Base-by-base conservation (phyloP, 2,113 vertebrate species). In the Atrichornis clamosus region DNA sequence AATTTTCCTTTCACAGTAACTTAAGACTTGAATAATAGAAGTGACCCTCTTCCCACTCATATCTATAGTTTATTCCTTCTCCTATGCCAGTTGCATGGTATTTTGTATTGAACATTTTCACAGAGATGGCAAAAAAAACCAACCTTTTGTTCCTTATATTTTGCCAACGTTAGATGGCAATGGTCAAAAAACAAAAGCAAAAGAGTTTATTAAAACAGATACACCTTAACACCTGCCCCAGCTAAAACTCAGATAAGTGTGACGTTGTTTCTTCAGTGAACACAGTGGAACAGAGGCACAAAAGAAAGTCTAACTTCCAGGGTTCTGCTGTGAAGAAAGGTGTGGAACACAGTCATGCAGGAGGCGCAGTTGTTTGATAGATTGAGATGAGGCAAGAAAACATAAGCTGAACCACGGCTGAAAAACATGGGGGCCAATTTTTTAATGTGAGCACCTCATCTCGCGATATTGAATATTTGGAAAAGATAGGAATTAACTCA, bases 51-150 rank as follows among this genome's bases (percentile, higher is more conserved):
- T 90, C 42, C 59, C n/a, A 65, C 30, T 50, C 39, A 9, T 27
- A 26, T 10, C 7, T 77, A 7, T 76, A 93, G 7, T 59, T 90
- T 90, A 55, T 70, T 86, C 11, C n/a, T 49, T 67, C 35, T 73
- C 4, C 0, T 58, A 8, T 63, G 6, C 4, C 8, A 53, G 7
- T 60, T 49, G 28, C 18, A 18, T 2, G 9, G 4, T 22, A 33
- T 44, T 68, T 83, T 27, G 53, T 41, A 85, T 28, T n/a, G 33
- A 56, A 47, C 6, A 23, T 16, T 84, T 78, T 78, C 62, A 24
- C 20, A 75, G 28, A 67, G 7, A 77, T 15, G 23, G 47, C 32
- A 70, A 83, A 75, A 4, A 65, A 42, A 41, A 50, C 2, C 19
- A 55, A 33, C 4, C 0, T 1, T 23, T 12, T 55, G 30, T 63